Evolutionary conservation across 1,140 invertebrate genomes (phyloP), one percentile per base, ranked within the genome.

Genomic region (Tetramorium alpestre): DNA sequence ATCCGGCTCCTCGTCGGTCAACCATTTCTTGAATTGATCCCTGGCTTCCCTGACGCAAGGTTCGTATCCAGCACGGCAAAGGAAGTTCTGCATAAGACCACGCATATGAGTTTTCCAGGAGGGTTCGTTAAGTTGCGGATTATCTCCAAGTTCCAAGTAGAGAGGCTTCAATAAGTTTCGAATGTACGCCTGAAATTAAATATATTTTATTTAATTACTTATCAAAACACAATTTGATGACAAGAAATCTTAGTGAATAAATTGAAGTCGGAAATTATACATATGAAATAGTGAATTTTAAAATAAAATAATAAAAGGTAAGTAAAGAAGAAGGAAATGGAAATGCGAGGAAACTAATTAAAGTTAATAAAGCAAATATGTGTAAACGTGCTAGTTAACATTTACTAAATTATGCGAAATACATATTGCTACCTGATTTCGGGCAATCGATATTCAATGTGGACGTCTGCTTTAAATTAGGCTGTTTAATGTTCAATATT

Each of bases 21-120:
- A 96, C 97, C 97, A 98, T 89, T 96, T 96, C 58, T 95, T 95
- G 89, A 96, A 98, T 8, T 96, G 96, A 2, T 95, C 95, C 87
- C 97, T 96, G 0, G 97, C 97, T 91, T 97, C 96, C 62, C 96
- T 93, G 28, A 98, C 96, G 87, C 97, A 98, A 0, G 97, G 97
- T 69, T 96, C 95, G 92, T 97, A 97, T 1, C 97, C 97, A 64
- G 97, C 96, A 56, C 96, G 95, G 89, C 97, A 98, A 1, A 98
- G 94, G 93, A 97, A 97, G 2, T 96, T 96, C 90, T 97, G 97
- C 0, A 96, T 96, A 54, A 97, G 94, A 18, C 95, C 95, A 13
- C 97, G 94, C 25, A 97, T 93, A 88, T 97, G 96, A 49, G 96
- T 95, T 90, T 95, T 96, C 95, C 96, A 97, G 10, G 95, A 95